Percentiles rank a stretch among this genome's conserved stretches.
Evolutionary conservation across 2,888 invertebrate species (phyloP).

Genomic region (Abscondita cerata): DNA sequence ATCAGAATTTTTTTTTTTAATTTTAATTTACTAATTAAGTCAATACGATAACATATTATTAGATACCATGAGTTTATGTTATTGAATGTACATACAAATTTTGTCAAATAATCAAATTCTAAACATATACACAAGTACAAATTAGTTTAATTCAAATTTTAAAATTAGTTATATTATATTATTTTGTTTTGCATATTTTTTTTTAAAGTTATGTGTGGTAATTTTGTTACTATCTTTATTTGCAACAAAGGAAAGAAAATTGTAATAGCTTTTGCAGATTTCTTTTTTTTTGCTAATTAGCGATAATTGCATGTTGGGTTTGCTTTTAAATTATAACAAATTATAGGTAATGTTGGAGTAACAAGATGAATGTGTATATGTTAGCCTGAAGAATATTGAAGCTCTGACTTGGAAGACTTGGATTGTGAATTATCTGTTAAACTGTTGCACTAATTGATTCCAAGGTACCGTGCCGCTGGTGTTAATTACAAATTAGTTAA

Average conservation of each 20-base stretch:
- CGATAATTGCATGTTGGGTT: constrained; percentile 35
- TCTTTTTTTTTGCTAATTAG: constrained; percentile 36
- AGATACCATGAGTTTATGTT: too few species aligned
- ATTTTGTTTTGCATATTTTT: too few species aligned
- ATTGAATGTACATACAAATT: too few species aligned
- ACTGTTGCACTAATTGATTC: constrained; percentile 46
- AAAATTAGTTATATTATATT: too few species aligned
- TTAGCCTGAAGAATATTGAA: constrained; percentile 29
- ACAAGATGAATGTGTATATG: constrained; percentile 25
- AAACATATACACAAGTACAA: too few species aligned
- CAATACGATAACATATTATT: too few species aligned
- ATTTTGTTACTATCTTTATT: constrained; percentile 11
- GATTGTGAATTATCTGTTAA: constrained; percentile 45
- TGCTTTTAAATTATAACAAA: constrained; percentile 41
- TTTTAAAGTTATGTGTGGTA: too few species aligned
- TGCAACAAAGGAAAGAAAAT: constrained; percentile 11
- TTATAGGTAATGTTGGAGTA: constrained; percentile 37
- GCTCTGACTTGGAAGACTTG: constrained; percentile 30
- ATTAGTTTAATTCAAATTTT: too few species aligned
- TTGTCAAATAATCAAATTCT: too few species aligned
- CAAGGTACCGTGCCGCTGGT: constrained; percentile 42
- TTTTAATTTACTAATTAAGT: too few species aligned
- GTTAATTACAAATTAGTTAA: constrained; percentile 45
- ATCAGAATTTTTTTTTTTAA: too few species aligned
- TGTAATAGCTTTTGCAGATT: not conserved